Conservation (phyloP, 2,888 invertebrate species). For the Sepiola atlantica region DNA sequence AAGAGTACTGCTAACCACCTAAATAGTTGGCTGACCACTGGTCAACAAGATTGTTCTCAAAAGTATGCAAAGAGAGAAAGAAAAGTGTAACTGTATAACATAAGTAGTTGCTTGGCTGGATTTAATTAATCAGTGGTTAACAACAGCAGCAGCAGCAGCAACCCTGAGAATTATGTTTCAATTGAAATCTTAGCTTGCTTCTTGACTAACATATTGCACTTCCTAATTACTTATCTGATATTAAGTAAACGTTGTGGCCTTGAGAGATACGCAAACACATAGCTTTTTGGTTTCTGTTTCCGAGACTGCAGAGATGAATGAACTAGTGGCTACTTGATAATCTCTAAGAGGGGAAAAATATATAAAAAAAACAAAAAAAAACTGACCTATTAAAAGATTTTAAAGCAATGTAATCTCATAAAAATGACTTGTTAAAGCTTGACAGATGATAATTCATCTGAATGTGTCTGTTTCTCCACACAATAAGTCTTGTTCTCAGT, state of each 20-base stretch:
- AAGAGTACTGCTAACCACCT: background rate
- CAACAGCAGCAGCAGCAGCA: background rate
- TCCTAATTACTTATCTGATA: background rate
- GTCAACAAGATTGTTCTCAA: constrained; percentile 4
- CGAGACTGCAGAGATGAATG: background rate
- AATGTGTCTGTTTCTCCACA: too few relatives aligned
- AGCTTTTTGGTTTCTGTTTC: background rate
- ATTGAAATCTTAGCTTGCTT: constrained; percentile 16
- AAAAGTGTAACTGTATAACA: background rate
- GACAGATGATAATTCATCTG: too few relatives aligned
- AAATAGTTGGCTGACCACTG: background rate
- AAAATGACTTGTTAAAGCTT: background rate
- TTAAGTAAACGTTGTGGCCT: constrained; percentile 5
- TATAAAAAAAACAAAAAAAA: background rate
- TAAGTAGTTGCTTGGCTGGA: background rate
- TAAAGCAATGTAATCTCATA: background rate
- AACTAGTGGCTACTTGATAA: background rate
- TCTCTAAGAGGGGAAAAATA: background rate
- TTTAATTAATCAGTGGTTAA: constrained; percentile 7
- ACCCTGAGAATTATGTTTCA: background rate
- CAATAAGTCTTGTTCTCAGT: too few relatives aligned
- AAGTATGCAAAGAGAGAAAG: background rate
- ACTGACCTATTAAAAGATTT: background rate
- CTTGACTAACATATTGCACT: background rate
- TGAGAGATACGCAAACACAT: background rate